Evolutionary conservation across 2,113 vertebrate species (phyloP), one percentile per base, ranked within the genome.

Genomic region (Dipodomys merriami): DNA sequence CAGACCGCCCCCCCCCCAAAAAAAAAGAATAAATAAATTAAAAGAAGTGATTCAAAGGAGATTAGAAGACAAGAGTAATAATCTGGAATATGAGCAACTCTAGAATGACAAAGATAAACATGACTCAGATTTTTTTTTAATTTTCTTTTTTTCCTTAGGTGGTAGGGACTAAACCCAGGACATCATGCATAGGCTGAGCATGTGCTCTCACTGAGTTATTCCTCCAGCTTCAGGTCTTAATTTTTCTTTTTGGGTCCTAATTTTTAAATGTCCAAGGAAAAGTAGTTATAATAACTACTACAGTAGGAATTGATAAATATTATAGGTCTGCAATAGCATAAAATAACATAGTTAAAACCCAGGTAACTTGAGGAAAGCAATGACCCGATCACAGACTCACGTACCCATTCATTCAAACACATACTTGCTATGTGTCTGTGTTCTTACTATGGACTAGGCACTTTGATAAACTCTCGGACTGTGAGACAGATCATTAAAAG

Each of bases 221-320:
- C 16, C 73, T 73, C 39, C 57, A 39, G 19, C 20, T 5, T 60
- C 19, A 90, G 77, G 53, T 80, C 67, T 29, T 72, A 79, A 93
- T 91, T 89, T 57, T 57, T 57, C 53, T 57, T 57, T 53, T 53
- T 53, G 49, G 49, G 49, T 53, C 49, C n/a, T 71, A 79, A 93
- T 91, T 88, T 92, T 88, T 90, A 91, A 92, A 35, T 82, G 23
- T 6, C 62, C 62, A 86, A 78, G 39, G 12, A 81, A 83, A 81
- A 53, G 13, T 15, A 76, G 49, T 76, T 93, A 82, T 78, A 76
- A 88, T 86, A 27, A 78, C 76, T 88, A 60, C 16, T 88, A 68
- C 29, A 91, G 74, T 6, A 90, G 39, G 15, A 91, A 60, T 22
- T 77, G 72, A 79, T 10, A 8, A 19, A 93, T 7, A 86, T 53